Conservation (phyloP, 2,113 vertebrate genomes). For the Nycticryphes semicollaris region DNA sequence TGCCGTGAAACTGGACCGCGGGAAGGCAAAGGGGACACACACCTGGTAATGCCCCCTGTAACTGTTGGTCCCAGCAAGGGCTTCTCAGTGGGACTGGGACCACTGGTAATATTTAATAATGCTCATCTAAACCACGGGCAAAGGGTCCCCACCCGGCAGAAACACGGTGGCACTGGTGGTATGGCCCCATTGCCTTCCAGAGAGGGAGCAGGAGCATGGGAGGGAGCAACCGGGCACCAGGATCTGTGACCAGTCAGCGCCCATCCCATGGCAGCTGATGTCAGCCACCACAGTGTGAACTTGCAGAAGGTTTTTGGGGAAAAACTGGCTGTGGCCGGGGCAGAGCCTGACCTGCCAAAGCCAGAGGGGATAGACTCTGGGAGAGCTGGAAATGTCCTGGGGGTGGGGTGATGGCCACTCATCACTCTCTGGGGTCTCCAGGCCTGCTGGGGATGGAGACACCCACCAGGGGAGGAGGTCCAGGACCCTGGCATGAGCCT, state of each 20-base stretch:
- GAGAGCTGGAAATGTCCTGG: neutral
- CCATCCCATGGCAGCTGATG: neutral
- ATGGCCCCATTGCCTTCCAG: rapidly evolving
- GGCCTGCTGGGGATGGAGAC: neutral
- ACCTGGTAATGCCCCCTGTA: rapidly evolving
- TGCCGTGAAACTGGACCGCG: rapidly evolving
- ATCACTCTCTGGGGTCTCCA: neutral
- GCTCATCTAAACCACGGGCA: rapidly evolving
- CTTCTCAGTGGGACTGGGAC: neutral
- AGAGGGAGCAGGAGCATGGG: neutral
- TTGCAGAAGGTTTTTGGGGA: neutral
- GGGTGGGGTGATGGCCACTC: rapidly evolving
- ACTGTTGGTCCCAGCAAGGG: rapidly evolving
- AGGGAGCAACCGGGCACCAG: neutral
- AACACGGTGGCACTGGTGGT: neutral
- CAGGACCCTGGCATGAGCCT: rapidly evolving
- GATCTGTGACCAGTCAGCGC: neutral
- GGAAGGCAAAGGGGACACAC: neutral
- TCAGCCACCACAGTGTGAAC: rapidly evolving
- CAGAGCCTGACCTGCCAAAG: rapidly evolving
- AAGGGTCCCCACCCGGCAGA: neutral
- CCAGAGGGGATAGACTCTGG: neutral
- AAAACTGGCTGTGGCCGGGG: neutral
- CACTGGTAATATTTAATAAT: neutral
- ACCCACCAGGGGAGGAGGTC: rapidly evolving